A percentile compares a stretch with the other conserved stretches of the same genome.
Evolutionary conservation across 1,140 invertebrate genomes (phyloP).

Genomic region (Apis florea): DNA sequence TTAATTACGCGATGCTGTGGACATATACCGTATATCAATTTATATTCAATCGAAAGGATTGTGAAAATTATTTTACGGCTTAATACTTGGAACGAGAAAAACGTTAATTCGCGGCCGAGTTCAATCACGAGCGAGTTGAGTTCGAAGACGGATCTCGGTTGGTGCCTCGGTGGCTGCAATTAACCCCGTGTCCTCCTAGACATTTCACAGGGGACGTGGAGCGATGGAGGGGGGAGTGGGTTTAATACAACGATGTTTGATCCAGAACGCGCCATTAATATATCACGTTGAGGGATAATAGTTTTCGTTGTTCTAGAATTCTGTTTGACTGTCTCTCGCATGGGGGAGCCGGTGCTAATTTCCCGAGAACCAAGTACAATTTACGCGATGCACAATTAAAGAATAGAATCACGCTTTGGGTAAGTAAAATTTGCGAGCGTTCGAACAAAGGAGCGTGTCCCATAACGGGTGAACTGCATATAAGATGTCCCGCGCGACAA

Average conservation of each 20-base stretch:
- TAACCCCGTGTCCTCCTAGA: constrained; percentile 44
- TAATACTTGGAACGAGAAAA: background rate
- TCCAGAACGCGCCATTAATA: constrained; percentile 30
- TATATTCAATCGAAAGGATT: too few species aligned
- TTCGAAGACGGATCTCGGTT: constrained; percentile 25
- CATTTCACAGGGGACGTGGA: constrained; percentile 26
- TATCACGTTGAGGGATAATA: constrained; percentile 41
- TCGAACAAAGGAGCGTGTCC: background rate
- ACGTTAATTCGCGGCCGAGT: background rate
- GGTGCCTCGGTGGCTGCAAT: constrained; percentile 51
- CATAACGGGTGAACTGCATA: too few species aligned
- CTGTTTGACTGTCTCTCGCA: constrained; percentile 1
- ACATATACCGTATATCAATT: too few species aligned
- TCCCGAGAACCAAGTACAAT: background rate
- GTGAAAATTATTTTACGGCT: background rate
- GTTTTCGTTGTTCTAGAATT: constrained; percentile 28
- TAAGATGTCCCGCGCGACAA: constrained; percentile 14
- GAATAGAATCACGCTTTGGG: background rate
- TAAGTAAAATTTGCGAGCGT: background rate
- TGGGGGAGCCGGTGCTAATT: background rate
- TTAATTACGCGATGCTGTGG: too few species aligned
- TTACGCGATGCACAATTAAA: background rate
- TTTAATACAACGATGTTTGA: constrained; percentile 44
- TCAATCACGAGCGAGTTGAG: constrained; percentile 15
- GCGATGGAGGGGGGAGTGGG: background rate